Percentiles rank a stretch among this genome's conserved stretches.
Evolutionary conservation across 2,888 invertebrate genomes (phyloP).

Genomic region (Caenorhabditis macrosperma): DNA sequence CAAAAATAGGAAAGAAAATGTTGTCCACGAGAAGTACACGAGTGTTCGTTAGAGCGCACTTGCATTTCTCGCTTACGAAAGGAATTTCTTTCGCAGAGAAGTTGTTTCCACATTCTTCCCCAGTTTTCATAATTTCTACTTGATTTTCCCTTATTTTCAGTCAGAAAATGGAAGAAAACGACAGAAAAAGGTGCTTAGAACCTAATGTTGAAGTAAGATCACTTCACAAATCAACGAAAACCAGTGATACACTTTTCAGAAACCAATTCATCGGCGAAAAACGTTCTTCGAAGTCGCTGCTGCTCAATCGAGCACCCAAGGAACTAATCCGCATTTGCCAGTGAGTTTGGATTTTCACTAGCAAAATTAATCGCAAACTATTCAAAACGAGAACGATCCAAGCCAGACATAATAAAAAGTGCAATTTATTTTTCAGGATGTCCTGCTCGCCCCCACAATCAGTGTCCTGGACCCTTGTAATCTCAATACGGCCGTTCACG

Average conservation of each 20-base stretch:
- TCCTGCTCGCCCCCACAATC: slow-evolving; percentile 21
- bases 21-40: slow-evolving; percentile 51
- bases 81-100: not conserved
- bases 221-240: not conserved
- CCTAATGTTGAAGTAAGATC: not conserved
- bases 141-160: not conserved
- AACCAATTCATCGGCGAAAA: slow-evolving; percentile 13
- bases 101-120: not conserved
- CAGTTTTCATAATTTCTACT: not conserved
- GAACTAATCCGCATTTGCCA: slow-evolving; percentile 34
- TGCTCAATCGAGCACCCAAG: slow-evolving; percentile 34
- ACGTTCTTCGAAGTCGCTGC: slow-evolving; percentile 41
- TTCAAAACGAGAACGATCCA: not conserved
- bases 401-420: too few species aligned
- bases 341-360: too few species aligned
- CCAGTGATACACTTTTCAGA: slow-evolving; percentile 23
- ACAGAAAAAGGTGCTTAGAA: not conserved
- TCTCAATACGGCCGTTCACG: not conserved
- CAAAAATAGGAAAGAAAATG: not conserved
- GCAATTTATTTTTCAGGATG: slow-evolving; percentile 25
- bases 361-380: too few species aligned
- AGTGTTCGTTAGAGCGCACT: slow-evolving; percentile 15
- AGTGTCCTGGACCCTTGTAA: slow-evolving; percentile 34
- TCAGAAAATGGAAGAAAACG: not conserved
- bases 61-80: too few species aligned